Evolutionary conservation across 2,797 vertebrate genomes (phyloP).

Genomic region (Sebastes flavidus): DNA sequence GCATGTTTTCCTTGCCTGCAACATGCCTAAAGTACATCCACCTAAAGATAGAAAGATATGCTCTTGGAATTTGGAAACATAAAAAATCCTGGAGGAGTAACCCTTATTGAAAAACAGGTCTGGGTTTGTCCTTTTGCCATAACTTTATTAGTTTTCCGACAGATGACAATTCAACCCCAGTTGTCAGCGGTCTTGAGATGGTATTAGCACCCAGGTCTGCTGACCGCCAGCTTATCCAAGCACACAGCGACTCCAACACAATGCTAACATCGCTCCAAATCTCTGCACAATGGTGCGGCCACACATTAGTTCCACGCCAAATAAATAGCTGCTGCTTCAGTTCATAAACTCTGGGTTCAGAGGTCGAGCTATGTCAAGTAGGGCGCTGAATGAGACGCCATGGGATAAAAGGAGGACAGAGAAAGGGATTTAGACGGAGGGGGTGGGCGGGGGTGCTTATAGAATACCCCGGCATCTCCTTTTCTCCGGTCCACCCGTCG

Average conservation of each 20-base stretch:
- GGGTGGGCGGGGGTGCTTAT: conserved; percentile 65
- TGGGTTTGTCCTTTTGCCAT: conserved; percentile 1
- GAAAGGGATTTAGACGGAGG: conserved; percentile 71
- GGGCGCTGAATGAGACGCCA: conserved; percentile 77
- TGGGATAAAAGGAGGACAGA: conserved; percentile 76
- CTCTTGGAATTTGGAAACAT: not conserved
- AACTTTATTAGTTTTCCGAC: conserved; percentile 41
- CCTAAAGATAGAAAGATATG: conserved; percentile 23
- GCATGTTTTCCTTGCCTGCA: not conserved
- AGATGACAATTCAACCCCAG: conserved; percentile 40
- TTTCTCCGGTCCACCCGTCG: conserved; percentile 73
- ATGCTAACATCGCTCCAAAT: conserved; percentile 70
- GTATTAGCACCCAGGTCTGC: conserved; percentile 53
- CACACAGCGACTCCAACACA: conserved; percentile 66
- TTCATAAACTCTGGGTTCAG: conserved; percentile 81
- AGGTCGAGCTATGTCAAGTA: conserved; percentile 81
- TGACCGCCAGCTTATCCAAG: conserved; percentile 71
- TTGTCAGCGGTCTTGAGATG: conserved; percentile 47
- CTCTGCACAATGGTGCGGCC: conserved; percentile 64
- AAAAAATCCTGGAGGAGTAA: not conserved
- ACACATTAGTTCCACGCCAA: conserved; percentile 71
- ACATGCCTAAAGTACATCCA: not conserved
- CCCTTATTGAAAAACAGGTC: not conserved
- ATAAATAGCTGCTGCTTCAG: conserved; percentile 79
- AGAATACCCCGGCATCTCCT: conserved; percentile 70